Conservation (phyloP, 2,113 vertebrate species). For the Elephas maximus region DNA sequence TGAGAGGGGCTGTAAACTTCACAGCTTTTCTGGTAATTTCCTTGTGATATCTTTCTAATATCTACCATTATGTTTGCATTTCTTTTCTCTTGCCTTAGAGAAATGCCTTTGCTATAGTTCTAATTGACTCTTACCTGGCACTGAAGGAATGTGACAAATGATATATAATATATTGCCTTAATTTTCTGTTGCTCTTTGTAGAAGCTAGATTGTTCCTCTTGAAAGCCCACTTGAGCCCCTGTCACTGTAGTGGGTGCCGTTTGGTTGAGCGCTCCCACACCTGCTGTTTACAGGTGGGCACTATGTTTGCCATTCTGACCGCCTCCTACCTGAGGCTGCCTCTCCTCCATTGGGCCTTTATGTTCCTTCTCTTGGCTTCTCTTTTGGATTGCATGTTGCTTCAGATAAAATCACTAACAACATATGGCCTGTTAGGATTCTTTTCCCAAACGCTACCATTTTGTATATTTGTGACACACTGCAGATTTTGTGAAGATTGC, state of each 20-base stretch:
- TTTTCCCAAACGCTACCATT: conserved; percentile 86
- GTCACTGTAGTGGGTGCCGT: neutral
- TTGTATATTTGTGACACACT: conserved; percentile 85
- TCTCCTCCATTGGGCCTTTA: conserved; percentile 76
- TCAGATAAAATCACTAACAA: conserved; percentile 78
- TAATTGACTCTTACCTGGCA: conserved; percentile 55
- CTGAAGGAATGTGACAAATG: conserved; percentile 62
- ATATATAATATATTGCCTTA: conserved; percentile 47
- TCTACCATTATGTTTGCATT: conserved; percentile 52
- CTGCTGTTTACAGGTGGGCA: conserved; percentile 42
- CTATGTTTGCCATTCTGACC: conserved; percentile 36
- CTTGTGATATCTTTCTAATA: conserved; percentile 48
- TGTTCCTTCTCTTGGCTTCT: conserved; percentile 74
- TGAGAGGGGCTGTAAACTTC: neutral
- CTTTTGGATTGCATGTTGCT: conserved; percentile 66
- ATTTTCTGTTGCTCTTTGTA: conserved; percentile 35
- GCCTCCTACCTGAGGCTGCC: conserved; percentile 80
- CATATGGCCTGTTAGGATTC: conserved; percentile 89
- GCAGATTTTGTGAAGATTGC: conserved; percentile 88
- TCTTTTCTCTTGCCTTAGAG: conserved; percentile 54
- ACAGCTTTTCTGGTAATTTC: conserved; percentile 40
- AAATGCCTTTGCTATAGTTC: conserved; percentile 61
- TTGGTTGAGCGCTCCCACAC: neutral
- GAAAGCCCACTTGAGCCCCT: neutral
- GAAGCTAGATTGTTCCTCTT: neutral